Evolutionary conservation across 2,797 vertebrate species (phyloP), one percentile per base, ranked within the genome.

Genomic region (Momotus momota): DNA sequence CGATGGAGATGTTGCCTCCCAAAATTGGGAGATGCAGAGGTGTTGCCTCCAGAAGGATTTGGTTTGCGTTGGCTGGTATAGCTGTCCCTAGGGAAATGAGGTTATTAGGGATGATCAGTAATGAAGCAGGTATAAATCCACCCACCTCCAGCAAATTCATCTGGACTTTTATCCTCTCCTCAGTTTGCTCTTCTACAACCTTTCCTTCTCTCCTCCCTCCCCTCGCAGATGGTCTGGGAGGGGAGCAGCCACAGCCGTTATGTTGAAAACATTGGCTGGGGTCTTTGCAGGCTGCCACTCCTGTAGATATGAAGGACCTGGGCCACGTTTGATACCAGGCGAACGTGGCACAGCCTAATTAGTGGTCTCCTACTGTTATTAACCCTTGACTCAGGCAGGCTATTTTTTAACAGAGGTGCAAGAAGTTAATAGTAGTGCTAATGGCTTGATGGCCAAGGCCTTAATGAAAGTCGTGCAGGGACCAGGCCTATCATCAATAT

Each of bases 331-430:
- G 97, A 96, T 97, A 95, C 90, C 67, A 82, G 73, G 88, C 58
- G 82, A 95, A 92, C 23, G 58, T 33, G 11, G 80, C 66, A 40
- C 57, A 91, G 88, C 71, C 74, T 97, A 97, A 98, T 98, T 97
- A 98, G 95, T 91, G 95, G 86, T 95, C 71, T 94, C 93, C 89
- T 97, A 9, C 94, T 90, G 96, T 94, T 95, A 98, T 98, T 98
- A 98, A 98, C 98, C 97, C 97, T 86, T 98, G 97, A 96, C 98
- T 97, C 94, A 57, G 85, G 66, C 92, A 95, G 96, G 93, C 96
- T 96, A 94, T 97, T 98, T 97, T 97, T 97, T 98, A 96, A 93
- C 93, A 81, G 87, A 97, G 94, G 96, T 97, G 96, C 95, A 96
- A 96, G 95, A 98, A 97, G 97, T 97, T 98, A 98, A 98, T 97